Percentiles rank a stretch among this genome's conserved stretches.
Evolutionary conservation across 1,140 invertebrate genomes (phyloP).

Genomic region (Drosophila prosaltans): DNA sequence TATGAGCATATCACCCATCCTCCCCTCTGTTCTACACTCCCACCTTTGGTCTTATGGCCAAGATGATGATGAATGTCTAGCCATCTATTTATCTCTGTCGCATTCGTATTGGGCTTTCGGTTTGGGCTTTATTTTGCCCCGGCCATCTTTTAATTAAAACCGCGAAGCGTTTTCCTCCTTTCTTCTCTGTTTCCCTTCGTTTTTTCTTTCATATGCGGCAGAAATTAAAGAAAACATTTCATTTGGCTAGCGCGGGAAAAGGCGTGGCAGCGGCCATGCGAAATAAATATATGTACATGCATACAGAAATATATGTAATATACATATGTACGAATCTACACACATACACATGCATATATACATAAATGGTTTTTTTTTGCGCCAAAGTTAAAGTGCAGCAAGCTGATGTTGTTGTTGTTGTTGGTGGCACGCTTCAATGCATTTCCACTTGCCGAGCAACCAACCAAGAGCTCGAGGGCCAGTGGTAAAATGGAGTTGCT

Average conservation of each 20-base stretch:
- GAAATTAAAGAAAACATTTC: constrained; percentile 12
- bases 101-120: constrained; percentile 7
- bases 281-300: constrained; percentile 27
- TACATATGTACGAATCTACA: too few species aligned
- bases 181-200: constrained; percentile 14
- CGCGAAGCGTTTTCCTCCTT: neutral
- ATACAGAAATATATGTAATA: neutral
- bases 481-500: constrained; percentile 62
- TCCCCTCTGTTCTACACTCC: neutral
- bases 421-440: constrained; percentile 72
- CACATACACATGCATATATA: neutral
- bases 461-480: constrained; percentile 62
- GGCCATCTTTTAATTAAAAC: constrained; percentile 18
- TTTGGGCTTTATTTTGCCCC: constrained; percentile 8
- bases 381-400: constrained; percentile 49
- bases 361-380: constrained; percentile 12
- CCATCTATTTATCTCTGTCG: neutral
- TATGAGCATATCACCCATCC: constrained; percentile 34
- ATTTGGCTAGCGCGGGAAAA: neutral
- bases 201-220: constrained; percentile 43
- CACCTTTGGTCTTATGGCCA: neutral
- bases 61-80: constrained; percentile 35
- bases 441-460: constrained; percentile 77
- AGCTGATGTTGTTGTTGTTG: constrained; percentile 24
- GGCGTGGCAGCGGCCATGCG: constrained; percentile 57